Base-by-base conservation (phyloP, 2,113 vertebrate species). In the Syrmaticus mikado region DNA sequence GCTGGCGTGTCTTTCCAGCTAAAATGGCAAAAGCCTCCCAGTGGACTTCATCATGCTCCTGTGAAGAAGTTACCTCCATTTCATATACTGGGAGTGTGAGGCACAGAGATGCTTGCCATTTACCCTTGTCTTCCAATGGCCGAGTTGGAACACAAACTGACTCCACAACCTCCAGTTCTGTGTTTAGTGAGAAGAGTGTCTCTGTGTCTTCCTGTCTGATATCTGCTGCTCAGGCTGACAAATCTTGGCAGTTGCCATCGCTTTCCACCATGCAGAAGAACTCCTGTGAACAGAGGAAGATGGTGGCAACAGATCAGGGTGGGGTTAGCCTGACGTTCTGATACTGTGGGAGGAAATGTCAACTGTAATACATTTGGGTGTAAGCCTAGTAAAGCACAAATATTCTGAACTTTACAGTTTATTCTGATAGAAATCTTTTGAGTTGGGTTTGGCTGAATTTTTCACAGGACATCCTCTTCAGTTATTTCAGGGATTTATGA, bases 331-430 rank as follows among this genome's bases (percentile, higher is more conserved):
- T 30, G 61, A 75, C 5, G 1, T 46, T 36, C 57, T 74, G 22
- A 1, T 40, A 2, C 7, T 30, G 64, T 32, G 43, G 73, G 86
- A 87, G 67, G 72, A 79, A 78, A 45, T 2, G 6, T 76, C 22
- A 22, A 5, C 48, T 64, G 60, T 20, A 52, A 38, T 20, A 21
- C 8, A 15, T 10, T 32, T 68, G 81, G 36, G 8, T 28, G 24
- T 32, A 60, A 78, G 73, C 50, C 92, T 95, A n/a, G 4, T 17
- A 22, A 61, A 92, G 43, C 82, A 72, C 43, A 81, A 84, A 72
- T 88, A 92, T 18, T 78, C 57, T 24, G 12, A 52, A 52, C 91
- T 95, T 90, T 74, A 30, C 43, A 45, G 28, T 86, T 83, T 92
- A 64, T 87, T 70, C 60, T 15, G 21, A 65, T 40, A 41, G 62